These are phyloP conservation scores for Ennomos quercinarius DNA, from an alignment of 2,888 invertebrate species.

Conservation along the genomic window DNA sequence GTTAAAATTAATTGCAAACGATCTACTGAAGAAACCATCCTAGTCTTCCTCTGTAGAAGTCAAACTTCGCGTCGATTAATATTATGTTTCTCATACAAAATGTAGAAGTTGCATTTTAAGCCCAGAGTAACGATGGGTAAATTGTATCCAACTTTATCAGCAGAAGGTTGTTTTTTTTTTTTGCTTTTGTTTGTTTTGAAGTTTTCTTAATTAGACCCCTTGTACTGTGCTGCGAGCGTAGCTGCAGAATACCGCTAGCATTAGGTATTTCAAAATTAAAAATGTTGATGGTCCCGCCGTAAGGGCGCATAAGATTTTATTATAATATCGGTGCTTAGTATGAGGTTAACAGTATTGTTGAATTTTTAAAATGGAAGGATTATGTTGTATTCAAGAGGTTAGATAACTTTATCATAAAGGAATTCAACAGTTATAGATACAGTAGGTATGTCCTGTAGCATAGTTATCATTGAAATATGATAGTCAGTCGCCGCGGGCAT, in stretches of 20 bases:
- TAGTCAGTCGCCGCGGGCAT: no score
- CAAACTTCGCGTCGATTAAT: neutral
- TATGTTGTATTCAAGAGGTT: conserved; percentile 3
- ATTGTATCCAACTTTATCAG: no score
- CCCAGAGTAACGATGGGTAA: no score
- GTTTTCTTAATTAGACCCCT: no score
- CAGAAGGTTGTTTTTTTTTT: no score
- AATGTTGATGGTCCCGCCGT: conserved; percentile 8
- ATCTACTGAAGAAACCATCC: conserved; percentile 39
- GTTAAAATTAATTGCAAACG: conserved; percentile 49
- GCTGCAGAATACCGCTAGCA: conserved; percentile 3
- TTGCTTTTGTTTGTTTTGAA: no score
- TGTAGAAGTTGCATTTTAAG: no score
- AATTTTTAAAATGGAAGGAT: conserved; percentile 11
- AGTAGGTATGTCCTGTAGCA: no score
- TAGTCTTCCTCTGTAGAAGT: conserved; percentile 13
- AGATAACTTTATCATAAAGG: neutral
- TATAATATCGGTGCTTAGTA: conserved; percentile 20
- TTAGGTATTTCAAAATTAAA: conserved; percentile 14
- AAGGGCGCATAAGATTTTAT: conserved; percentile 23
- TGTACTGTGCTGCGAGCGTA: no score
- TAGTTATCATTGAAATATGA: no score
- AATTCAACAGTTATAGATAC: no score
- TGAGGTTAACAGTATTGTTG: conserved; percentile 14
- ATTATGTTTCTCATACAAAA: neutral